phyloP scores from a whole-genome alignment of 2,888 invertebrate species.

The Ormyrus labotus region DNA sequence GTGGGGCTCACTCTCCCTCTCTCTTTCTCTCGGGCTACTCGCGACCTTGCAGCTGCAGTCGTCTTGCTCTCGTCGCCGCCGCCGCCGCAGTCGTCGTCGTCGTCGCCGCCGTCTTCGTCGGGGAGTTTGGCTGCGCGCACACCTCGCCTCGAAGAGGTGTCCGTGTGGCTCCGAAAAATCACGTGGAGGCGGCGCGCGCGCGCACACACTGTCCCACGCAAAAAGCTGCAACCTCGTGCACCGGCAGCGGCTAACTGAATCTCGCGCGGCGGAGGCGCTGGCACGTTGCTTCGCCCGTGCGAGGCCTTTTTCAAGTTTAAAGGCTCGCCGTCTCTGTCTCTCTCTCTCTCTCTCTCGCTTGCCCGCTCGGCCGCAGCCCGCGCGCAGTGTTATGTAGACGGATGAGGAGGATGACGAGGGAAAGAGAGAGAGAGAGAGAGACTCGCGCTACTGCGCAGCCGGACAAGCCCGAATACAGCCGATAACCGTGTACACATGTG shows the following conservation, averaged over 20 bases:
- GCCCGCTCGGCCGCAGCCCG: slow-evolving; percentile 12
- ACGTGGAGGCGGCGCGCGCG: background rate
- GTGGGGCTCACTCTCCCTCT: background rate
- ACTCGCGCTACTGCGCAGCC: slow-evolving; percentile 27
- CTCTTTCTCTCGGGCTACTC: background rate
- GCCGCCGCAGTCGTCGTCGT: background rate
- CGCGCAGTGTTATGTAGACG: background rate
- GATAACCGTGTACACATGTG: slow-evolving; percentile 20
- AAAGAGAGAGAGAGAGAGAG: slow-evolving; percentile 11
- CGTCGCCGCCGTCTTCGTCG: slow-evolving; percentile 25
- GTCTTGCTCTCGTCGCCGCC: background rate
- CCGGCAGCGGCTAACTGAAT: slow-evolving; percentile 46
- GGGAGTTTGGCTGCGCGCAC: background rate
- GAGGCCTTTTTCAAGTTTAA: slow-evolving; percentile 47
- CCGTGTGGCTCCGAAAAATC: no score
- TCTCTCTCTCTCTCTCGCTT: background rate
- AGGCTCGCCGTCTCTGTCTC: background rate
- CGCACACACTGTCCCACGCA: slow-evolving; percentile 38
- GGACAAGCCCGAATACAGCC: slow-evolving; percentile 36
- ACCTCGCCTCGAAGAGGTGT: background rate
- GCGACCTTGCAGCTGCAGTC: slow-evolving; percentile 16
- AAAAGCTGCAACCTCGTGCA: slow-evolving; percentile 52
- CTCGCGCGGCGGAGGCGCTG: slow-evolving; percentile 8
- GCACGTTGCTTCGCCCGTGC: no score
- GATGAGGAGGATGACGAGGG: slow-evolving; percentile 9